These are phyloP conservation scores for Megastigmus dorsalis DNA, from an alignment of 2,888 invertebrate species.

Conservation along the genomic window DNA sequence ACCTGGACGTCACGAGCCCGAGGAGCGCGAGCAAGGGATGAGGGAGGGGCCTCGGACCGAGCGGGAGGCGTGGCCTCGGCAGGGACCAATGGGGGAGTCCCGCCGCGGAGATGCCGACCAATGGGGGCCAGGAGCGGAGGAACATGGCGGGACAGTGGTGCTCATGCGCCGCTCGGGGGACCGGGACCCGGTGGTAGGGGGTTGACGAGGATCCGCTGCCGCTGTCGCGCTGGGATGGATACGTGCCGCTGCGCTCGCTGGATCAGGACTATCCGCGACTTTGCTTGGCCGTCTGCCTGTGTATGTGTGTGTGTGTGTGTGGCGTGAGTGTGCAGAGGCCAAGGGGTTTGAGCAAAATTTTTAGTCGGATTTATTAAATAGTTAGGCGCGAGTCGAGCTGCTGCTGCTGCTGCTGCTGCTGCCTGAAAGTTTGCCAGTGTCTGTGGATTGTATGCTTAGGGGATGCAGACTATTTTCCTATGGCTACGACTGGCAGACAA, in stretches of 20 bases:
- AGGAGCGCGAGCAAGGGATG: no score
- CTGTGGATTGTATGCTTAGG: no score
- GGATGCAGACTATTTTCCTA: no score
- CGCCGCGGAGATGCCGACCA: slow-evolving; percentile 24
- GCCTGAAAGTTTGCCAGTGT: no score
- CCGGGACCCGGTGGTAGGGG: neutral
- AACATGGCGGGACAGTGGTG: slow-evolving; percentile 49
- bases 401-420: no score
- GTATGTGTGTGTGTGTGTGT: neutral
- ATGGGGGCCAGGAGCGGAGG: neutral
- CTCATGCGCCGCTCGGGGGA: slow-evolving; percentile 21
- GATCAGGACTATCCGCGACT: neutral
- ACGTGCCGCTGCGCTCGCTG: neutral
- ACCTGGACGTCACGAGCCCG: neutral
- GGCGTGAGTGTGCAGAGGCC: neutral
- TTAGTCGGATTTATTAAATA: slow-evolving; percentile 49
- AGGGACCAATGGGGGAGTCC: slow-evolving; percentile 23
- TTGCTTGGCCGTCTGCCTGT: neutral
- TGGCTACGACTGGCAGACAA: no score
- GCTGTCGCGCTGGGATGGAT: neutral
- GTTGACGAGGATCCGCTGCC: neutral
- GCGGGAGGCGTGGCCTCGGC: slow-evolving; percentile 2
- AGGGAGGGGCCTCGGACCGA: slow-evolving; percentile 1
- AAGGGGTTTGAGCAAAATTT: slow-evolving; percentile 18
- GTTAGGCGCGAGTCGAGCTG: slow-evolving; percentile 27